A percentile compares a stretch with the other conserved stretches of the same genome.
These are phyloP conservation scores for Brachionus sp. DNA, from an alignment of 1,140 invertebrate genomes.

Conservation along the genomic window DNA sequence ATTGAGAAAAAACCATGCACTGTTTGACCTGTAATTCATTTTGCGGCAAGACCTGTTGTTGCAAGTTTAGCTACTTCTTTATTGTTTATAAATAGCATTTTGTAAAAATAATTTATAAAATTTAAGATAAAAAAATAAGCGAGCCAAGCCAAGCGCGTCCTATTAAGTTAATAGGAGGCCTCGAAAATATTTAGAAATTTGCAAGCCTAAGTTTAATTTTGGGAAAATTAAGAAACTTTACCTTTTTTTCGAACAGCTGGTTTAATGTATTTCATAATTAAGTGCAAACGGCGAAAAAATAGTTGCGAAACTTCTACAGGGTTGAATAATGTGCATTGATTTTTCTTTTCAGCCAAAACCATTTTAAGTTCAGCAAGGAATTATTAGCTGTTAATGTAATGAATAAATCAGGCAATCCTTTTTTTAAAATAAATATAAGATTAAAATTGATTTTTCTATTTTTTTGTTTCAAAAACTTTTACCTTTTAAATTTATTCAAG, in stretches of 20 bases:
- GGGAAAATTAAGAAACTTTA: too few species aligned
- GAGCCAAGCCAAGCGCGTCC: too few species aligned
- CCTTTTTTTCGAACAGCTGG: not conserved
- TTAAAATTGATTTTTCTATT: not conserved
- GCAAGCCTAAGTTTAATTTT: too few species aligned
- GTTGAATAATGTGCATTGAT: not conserved
- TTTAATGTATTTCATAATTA: not conserved
- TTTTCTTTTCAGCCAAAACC: not conserved
- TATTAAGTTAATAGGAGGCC: too few species aligned
- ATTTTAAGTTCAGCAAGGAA: not conserved
- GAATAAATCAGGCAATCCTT: not conserved
- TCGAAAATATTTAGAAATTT: too few species aligned
- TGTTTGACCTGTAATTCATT: not conserved
- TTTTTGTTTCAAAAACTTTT: not conserved
- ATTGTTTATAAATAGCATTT: not conserved
- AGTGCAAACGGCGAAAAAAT: not conserved
- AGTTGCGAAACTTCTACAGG: not conserved
- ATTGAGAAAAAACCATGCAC: not conserved
- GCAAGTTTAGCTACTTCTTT: not conserved
- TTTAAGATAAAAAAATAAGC: too few species aligned
- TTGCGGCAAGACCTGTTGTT: not conserved
- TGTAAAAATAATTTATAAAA: not conserved
- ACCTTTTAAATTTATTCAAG: not conserved
- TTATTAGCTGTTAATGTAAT: not conserved
- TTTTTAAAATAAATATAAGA: not conserved